Base-by-base conservation (phyloP, 2,888 invertebrate genomes). In the Argyresthia albistria region DNA sequence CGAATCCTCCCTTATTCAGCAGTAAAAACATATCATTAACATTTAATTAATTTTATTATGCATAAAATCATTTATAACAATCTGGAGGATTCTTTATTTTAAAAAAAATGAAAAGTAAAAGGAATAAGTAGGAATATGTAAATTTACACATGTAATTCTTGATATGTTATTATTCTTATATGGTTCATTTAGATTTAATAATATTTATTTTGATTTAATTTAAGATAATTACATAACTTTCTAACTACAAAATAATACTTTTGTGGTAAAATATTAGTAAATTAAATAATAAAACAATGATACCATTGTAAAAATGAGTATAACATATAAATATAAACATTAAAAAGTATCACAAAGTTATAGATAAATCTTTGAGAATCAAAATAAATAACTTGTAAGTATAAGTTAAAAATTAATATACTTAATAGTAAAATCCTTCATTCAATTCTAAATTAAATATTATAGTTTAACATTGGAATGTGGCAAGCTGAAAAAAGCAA, bases 181-280 rank as follows among this genome's bases (percentile, higher is more conserved):
- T 35, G 8, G 35, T 35, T 35, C 10, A 9, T 11, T 25, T 25
- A 25, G 25, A 25, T 35, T 35, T 11, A 11, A 12, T 14, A 15
- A 45, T 45, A 15, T 45, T 12, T n/a, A 35, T n/a, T 12, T 12
- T 47, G 7, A 10, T 36, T 8, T 50, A 14, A 35, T 57, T 57
- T 55, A 56, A 57, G 25, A 25, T 4, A 25, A 25, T 25, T 6
- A 25, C 25, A 25, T 25, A 4, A 51, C 56, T 53, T 43, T 62
- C 73, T 76, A 76, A 56, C 66, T 76, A 62, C 43, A 54, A 57
- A 58, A 60, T 77, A 76, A 79, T 79, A 77, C 76, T 78, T 73
- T 73, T 63, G 64, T 60, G 77, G 77, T 77, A 79, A 78, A 71
- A 25, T n/a, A 35, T n/a, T 46, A 4, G 35, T 35, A 36, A 35